Conservation (phyloP, 2,888 invertebrate species). For the Alsophila aescularia region DNA sequence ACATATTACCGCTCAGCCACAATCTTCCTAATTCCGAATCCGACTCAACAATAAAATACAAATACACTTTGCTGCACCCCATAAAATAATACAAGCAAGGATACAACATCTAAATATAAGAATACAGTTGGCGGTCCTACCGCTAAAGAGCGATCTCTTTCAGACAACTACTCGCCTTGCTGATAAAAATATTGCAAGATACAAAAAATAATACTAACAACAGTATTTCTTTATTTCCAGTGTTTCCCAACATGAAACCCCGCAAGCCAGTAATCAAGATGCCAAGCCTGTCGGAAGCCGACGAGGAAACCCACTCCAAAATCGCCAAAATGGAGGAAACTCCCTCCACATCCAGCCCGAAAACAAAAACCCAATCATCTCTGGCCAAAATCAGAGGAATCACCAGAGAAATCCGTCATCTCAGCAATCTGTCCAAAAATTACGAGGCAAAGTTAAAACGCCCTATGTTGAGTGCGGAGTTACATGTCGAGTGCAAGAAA, state of each 20-base stretch:
- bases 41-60: too few species aligned
- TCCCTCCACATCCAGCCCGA: slow-evolving; percentile 46
- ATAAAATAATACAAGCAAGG: too few species aligned
- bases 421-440: slow-evolving; percentile 54
- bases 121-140: too few species aligned
- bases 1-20: too few species aligned
- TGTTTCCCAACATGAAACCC: slow-evolving; percentile 74
- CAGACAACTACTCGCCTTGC: too few species aligned
- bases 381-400: slow-evolving; percentile 63
- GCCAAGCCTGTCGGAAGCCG: slow-evolving; percentile 66
- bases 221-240: slow-evolving; percentile 46
- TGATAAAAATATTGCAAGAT: too few species aligned
- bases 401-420: slow-evolving; percentile 61
- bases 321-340: slow-evolving; percentile 42
- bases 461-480: slow-evolving; percentile 36
- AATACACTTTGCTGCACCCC: too few species aligned
- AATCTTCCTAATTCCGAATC: too few species aligned
- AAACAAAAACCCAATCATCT: slow-evolving; percentile 45
- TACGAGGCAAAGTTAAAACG: slow-evolving; percentile 57
- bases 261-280: slow-evolving; percentile 69
- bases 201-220: too few species aligned
- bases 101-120: too few species aligned
- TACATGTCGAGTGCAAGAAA: slow-evolving; percentile 50
- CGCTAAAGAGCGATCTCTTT: too few species aligned
- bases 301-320: slow-evolving; percentile 49